phyloP scores from a whole-genome alignment of 2,888 invertebrate genomes.

The Cheilosia variabilis region DNA sequence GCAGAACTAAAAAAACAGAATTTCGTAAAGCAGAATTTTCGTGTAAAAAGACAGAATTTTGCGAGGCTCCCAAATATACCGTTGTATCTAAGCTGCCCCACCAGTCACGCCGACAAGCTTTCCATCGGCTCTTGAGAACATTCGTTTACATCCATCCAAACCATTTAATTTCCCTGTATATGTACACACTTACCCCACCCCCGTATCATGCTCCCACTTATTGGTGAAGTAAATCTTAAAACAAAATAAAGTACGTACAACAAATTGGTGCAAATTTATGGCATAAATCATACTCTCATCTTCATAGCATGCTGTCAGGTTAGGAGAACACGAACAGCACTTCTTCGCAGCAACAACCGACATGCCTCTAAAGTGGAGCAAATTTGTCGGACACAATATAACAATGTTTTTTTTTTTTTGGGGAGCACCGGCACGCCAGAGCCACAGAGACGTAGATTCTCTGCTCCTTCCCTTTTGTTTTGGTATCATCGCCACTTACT shows the following conservation, averaged over 20 bases:
- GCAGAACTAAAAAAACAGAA: no score
- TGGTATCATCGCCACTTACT: constrained; percentile 67
- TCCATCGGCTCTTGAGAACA: no score
- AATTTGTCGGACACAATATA: constrained; percentile 72
- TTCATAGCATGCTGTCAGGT: constrained; percentile 50
- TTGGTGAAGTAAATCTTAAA: constrained; percentile 68
- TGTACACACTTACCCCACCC: neutral
- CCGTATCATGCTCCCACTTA: constrained; percentile 35
- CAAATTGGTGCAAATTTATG: constrained; percentile 75
- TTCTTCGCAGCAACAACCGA: constrained; percentile 56
- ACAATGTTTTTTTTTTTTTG: constrained; percentile 10
- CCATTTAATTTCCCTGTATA: neutral
- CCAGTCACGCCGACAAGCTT: no score
- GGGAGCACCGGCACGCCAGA: neutral
- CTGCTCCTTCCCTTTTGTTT: constrained; percentile 19
- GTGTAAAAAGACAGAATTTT: no score
- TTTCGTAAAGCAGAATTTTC: no score
- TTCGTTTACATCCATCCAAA: no score
- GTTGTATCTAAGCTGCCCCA: no score
- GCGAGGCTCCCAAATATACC: no score
- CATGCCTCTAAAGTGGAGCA: constrained; percentile 68
- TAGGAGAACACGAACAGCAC: constrained; percentile 67
- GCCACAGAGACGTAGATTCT: neutral
- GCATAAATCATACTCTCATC: constrained; percentile 73
- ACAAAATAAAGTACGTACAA: constrained; percentile 69